phyloP scores from a whole-genome alignment of 2,797 vertebrate species.

The Hypotaenidia okinawae region DNA sequence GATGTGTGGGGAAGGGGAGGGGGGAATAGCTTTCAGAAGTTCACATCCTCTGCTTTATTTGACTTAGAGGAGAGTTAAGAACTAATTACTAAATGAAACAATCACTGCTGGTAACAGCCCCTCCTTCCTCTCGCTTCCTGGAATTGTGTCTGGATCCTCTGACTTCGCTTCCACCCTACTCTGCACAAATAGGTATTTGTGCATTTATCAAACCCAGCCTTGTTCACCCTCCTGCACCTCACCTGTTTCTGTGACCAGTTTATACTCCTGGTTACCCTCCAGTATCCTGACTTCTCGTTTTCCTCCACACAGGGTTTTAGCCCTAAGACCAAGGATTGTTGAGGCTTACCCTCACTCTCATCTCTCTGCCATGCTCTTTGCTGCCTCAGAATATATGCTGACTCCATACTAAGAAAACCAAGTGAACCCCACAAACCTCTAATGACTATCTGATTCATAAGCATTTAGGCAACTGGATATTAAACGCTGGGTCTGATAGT shows the following conservation, averaged over 20 bases:
- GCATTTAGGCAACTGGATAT: background rate
- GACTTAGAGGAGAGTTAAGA: conserved; percentile 17
- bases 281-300: background rate
- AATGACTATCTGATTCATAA: background rate
- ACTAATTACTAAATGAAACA: conserved; percentile 55
- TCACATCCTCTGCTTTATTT: conserved; percentile 48
- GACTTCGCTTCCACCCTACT: background rate
- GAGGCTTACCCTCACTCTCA: background rate
- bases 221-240: background rate
- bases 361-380: background rate
- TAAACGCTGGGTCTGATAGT: background rate
- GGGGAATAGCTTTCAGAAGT: background rate
- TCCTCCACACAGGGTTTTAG: background rate
- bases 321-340: background rate
- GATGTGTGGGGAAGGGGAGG: background rate
- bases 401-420: background rate
- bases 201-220: background rate
- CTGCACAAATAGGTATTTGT: background rate
- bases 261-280: background rate
- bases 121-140: conserved; percentile 39
- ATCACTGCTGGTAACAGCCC: conserved; percentile 37
- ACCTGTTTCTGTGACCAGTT: background rate
- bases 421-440: background rate
- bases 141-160: conserved; percentile 37
- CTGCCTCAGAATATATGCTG: background rate